These are phyloP conservation scores for Simalia tracyae DNA, from an alignment of 2,797 vertebrate genomes.

Conservation along the genomic window DNA sequence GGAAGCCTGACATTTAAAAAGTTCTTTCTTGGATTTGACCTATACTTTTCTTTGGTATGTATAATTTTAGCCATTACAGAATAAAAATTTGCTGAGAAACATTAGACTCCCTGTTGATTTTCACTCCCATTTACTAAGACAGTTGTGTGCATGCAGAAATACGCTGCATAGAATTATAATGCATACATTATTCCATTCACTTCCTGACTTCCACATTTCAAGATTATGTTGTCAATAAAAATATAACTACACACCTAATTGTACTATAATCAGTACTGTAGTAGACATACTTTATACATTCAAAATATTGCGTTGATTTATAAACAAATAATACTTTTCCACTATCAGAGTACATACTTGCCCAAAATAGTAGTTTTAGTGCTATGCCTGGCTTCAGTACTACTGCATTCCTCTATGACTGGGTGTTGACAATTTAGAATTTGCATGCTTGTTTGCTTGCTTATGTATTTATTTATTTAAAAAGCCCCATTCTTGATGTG, in stretches of 20 bases:
- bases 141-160: not conserved
- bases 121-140: conserved; percentile 6
- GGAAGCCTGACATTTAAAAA: too few relatives aligned
- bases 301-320: conserved; percentile 12
- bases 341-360: not conserved
- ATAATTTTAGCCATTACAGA: not conserved
- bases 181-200: conserved; percentile 10
- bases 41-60: not conserved
- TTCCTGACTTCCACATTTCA: conserved; percentile 32
- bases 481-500: not conserved
- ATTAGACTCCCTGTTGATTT: not conserved
- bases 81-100: not conserved
- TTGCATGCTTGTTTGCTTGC: not conserved
- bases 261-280: conserved; percentile 17
- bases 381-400: conserved; percentile 5
- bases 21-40: not conserved
- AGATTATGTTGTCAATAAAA: conserved; percentile 45
- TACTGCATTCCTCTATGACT: not conserved
- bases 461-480: not conserved
- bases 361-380: conserved; percentile 9
- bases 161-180: conserved; percentile 15
- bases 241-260: conserved; percentile 26
- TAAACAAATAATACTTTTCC: conserved; percentile 27
- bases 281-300: conserved; percentile 24
- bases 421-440: not conserved